phyloP scores from a whole-genome alignment of 2,797 vertebrate genomes.

The Ctenopoma multispine region DNA sequence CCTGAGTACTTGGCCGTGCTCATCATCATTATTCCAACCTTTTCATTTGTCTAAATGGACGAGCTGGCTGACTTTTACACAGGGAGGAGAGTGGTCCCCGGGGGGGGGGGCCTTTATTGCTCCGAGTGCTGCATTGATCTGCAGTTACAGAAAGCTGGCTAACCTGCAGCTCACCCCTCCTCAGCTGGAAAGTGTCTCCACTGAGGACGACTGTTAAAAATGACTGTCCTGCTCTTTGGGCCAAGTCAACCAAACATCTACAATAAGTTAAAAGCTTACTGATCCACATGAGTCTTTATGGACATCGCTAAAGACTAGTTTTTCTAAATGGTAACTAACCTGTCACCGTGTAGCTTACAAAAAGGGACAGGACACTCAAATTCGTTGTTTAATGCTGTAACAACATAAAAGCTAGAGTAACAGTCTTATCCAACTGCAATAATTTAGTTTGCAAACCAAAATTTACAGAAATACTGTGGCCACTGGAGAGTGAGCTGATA shows the following conservation, averaged over 20 bases:
- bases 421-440: not conserved
- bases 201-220: slow-evolving; percentile 35
- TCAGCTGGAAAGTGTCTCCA: slow-evolving; percentile 22
- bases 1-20: slow-evolving; percentile 43
- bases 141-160: slow-evolving; percentile 60
- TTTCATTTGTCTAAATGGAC: slow-evolving; percentile 85
- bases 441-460: not conserved
- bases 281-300: not conserved
- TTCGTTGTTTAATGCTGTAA: not conserved
- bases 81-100: slow-evolving; percentile 68
- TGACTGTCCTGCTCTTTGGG: slow-evolving; percentile 11
- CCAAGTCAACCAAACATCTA: not conserved
- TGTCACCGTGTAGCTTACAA: slow-evolving; percentile 7
- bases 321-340: not conserved
- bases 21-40: slow-evolving; percentile 65
- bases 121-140: slow-evolving; percentile 73
- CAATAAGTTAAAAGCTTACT: not conserved
- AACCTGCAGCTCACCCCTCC: slow-evolving; percentile 52
- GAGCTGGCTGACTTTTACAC: slow-evolving; percentile 55
- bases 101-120: slow-evolving; percentile 53
- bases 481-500: not conserved
- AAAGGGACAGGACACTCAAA: not conserved
- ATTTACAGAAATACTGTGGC: not conserved
- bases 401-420: not conserved
- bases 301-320: not conserved